A percentile compares a stretch with the other conserved stretches of the same genome.
phyloP scores from a whole-genome alignment of 2,797 vertebrate genomes.

The Cirrhinus molitorella region DNA sequence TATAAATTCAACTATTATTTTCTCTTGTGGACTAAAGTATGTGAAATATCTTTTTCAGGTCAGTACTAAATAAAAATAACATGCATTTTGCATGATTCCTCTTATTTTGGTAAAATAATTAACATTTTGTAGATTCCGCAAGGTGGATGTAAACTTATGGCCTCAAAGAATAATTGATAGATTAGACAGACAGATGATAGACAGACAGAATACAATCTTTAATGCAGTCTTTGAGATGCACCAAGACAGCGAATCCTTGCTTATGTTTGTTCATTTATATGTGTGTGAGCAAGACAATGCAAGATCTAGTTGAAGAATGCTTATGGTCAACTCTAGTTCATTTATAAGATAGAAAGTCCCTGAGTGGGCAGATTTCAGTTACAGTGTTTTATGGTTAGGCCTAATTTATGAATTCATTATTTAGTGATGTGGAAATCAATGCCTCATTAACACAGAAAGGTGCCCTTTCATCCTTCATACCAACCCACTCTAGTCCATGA shows the following conservation, averaged over 20 bases:
- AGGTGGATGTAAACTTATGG: no score
- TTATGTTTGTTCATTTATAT: neutral
- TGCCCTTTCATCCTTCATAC: constrained; percentile 55
- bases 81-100: no score
- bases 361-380: constrained; percentile 57
- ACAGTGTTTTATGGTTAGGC: constrained; percentile 56
- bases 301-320: neutral
- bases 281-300: constrained; percentile 10
- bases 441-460: constrained; percentile 63
- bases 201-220: no score
- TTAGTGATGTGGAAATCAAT: constrained; percentile 67
- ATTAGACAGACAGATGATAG: no score
- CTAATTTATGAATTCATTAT: constrained; percentile 66
- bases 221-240: neutral
- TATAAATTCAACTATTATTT: no score
- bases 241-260: neutral
- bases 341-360: constrained; percentile 23
- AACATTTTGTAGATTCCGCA: no score
- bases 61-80: no score
- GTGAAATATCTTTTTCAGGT: no score
- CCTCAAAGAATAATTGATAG: no score
- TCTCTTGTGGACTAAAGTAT: no score
- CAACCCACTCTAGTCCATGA: constrained; percentile 23
- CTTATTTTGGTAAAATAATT: no score
- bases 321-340: constrained; percentile 23